These are phyloP conservation scores for Coracias cyanogaster DNA, from an alignment of 2,797 vertebrate genomes.

Conservation along the genomic window DNA sequence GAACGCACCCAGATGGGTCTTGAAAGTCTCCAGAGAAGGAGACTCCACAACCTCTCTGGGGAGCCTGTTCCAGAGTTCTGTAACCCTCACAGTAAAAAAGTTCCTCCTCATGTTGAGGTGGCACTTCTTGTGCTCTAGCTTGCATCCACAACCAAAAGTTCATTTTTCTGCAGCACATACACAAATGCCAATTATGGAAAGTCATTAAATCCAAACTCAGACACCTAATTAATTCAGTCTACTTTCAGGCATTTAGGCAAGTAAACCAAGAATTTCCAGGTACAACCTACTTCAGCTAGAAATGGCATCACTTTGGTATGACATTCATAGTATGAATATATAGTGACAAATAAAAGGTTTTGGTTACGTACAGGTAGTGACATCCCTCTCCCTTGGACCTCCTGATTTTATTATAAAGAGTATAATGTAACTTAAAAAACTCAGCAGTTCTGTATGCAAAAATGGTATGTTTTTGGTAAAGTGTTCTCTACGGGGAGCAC, in stretches of 20 bases:
- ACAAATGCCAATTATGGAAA: not conserved
- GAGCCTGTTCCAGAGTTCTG: too few relatives aligned
- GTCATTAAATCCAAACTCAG: not conserved
- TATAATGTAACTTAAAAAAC: not conserved
- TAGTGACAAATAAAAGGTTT: not conserved
- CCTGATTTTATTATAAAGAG: not conserved
- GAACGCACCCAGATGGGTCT: too few relatives aligned
- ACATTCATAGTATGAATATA: not conserved
- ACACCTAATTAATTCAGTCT: not conserved
- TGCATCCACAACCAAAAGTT: not conserved
- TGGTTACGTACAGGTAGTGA: not conserved
- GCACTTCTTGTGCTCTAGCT: too few relatives aligned
- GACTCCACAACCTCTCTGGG: too few relatives aligned
- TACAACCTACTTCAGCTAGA: not conserved
- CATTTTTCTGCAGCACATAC: not conserved
- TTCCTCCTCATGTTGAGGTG: too few relatives aligned
- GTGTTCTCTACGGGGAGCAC: fast-evolving
- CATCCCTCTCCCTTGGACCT: not conserved
- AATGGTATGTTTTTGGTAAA: not conserved
- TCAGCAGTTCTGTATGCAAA: not conserved
- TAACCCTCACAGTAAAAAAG: too few relatives aligned
- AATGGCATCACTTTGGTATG: not conserved
- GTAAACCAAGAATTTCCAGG: not conserved
- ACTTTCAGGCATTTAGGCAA: not conserved
- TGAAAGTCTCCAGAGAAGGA: too few relatives aligned